Percentiles rank a stretch among this genome's conserved stretches.
phyloP scores from a whole-genome alignment of 2,113 vertebrate genomes.

The Pseudopodoces humilis region DNA sequence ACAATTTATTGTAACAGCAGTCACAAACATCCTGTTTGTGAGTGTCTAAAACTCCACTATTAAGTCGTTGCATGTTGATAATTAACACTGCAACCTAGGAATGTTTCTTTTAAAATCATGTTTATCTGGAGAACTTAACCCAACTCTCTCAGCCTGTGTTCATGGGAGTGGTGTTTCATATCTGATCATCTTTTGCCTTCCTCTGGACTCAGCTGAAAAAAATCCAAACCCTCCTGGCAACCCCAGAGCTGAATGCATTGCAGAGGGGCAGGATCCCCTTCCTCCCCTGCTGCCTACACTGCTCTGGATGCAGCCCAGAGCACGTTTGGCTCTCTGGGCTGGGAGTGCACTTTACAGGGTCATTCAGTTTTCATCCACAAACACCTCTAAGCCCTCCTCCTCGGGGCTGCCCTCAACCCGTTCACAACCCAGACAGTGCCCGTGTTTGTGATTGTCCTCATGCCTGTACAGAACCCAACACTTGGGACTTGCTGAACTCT shows the following conservation, averaged over 20 bases:
- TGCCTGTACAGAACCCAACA: background rate
- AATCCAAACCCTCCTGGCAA: background rate
- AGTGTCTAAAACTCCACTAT: background rate
- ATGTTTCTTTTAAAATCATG: background rate
- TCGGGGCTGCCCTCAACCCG: background rate
- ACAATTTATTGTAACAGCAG: background rate
- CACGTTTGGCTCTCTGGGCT: background rate
- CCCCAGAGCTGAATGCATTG: background rate
- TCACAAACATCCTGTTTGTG: background rate
- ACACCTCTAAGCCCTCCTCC: background rate
- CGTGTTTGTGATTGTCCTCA: background rate
- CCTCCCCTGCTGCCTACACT: accelerated
- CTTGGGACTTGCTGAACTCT: background rate
- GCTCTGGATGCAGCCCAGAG: background rate
- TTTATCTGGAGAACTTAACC: background rate
- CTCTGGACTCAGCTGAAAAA: background rate
- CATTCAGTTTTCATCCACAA: background rate
- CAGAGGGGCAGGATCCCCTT: background rate
- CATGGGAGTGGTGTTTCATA: background rate
- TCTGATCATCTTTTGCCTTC: background rate
- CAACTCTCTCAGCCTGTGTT: background rate
- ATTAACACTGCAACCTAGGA: background rate
- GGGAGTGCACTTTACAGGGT: background rate
- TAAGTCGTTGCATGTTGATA: background rate
- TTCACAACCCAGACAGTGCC: background rate